These are phyloP conservation scores for Phalanger gymnotis DNA, from an alignment of 2,797 vertebrate species.

Conservation along the genomic window DNA sequence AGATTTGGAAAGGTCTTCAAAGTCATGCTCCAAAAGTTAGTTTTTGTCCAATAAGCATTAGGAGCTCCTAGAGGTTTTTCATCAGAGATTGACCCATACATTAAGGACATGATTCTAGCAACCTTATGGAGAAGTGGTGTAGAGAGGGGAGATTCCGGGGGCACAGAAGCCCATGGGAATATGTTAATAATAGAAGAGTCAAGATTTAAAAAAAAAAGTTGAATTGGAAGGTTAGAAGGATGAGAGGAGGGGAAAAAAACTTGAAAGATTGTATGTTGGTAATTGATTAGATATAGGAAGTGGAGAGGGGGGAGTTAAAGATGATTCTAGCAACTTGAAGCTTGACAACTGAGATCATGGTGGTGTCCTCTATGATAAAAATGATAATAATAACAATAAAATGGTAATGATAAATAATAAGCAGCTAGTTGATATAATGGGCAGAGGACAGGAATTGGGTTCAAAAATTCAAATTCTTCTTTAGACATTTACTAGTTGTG, in stretches of 20 bases:
- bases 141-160: accelerated
- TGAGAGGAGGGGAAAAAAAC: neutral
- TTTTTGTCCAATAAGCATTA: neutral
- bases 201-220: neutral
- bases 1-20: neutral
- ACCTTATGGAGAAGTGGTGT: neutral
- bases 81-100: neutral
- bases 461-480: neutral
- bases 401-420: neutral
- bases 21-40: neutral
- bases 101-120: neutral
- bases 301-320: neutral
- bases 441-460: neutral
- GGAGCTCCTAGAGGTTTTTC: neutral
- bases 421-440: neutral
- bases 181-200: neutral
- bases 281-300: neutral
- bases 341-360: neutral
- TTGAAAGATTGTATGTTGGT: neutral
- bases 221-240: neutral
- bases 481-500: no score
- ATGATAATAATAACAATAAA: neutral
- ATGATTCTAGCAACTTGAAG: neutral
- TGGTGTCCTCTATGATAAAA: neutral
- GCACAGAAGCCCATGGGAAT: neutral